Evolutionary conservation across 37 sponge, comb jelly and placozoan genomes (phyloP), one percentile per base, ranked within the genome.

Genomic region (Geodia barretti): DNA sequence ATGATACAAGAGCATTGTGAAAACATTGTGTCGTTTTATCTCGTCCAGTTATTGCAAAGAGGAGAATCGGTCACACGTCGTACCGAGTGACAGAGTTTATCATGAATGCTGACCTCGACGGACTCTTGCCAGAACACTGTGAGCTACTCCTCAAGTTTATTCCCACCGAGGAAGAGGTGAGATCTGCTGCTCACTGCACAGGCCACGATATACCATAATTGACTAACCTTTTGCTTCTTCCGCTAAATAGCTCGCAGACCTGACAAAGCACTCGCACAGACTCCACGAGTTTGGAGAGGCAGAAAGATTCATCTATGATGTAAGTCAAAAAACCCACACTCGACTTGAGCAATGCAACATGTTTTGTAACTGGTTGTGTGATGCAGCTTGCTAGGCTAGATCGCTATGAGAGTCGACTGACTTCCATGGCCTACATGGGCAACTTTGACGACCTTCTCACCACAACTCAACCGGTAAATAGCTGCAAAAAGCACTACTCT

Each of bases 361-460:
- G 1, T 19, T 36, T 30, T 28, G 19, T 0, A n/a, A 61, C 34
- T 38, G 8, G 3, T 33, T 14, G 54, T 69, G 5, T 40, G 23
- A 33, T 62, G 0, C 43, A 91, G 88, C 59, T 94, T 29, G 78
- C 95, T 31, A 97, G 91, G 67, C 73, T 97, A 62, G 86, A 88
- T 7, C 79, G 97, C 17, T 91, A 93, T 60, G 92, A 91, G 26
- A 20, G 72, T 1, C 68, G 92, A 54, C 82, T 97, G 37, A 71
- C 37, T 0, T 61, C 87, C 47, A 93, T 97, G 94, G 86, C 84
- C 17, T 97, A 84, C 83, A 91, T 93, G 79, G 93, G 97, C 31
- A 75, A 84, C 39, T 97, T 97, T 79, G 97, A 97, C 62, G 94
- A 97, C 43, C 76, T 91, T 72, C 40, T 85, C 31, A 72, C 31